A percentile compares a stretch with the other conserved stretches of the same genome.
These are phyloP conservation scores for Heteromyza rotundicornis DNA, from an alignment of 2,888 invertebrate genomes.

Conservation along the genomic window DNA sequence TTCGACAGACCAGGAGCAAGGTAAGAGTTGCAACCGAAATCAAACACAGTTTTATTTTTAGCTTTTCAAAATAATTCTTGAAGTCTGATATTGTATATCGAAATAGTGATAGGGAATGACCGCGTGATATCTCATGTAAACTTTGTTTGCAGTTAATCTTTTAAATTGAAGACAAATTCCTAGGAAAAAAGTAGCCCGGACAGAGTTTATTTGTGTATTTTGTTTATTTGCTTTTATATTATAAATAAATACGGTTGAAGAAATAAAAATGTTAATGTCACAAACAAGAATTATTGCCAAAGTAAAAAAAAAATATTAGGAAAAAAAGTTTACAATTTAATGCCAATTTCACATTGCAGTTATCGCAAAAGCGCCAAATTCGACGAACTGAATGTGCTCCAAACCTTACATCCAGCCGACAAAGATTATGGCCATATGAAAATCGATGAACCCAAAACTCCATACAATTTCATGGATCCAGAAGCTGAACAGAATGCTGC, in stretches of 20 bases:
- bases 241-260: too few relatives aligned
- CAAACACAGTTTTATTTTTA: too few relatives aligned
- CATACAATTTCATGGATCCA: conserved; percentile 72
- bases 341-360: conserved; percentile 33
- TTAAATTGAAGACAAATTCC: too few relatives aligned
- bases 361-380: conserved; percentile 77
- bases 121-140: conserved; percentile 26
- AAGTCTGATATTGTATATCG: too few relatives aligned
- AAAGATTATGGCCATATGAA: conserved; percentile 99
- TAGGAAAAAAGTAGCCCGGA: too few relatives aligned
- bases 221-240: too few relatives aligned
- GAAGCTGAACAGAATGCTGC: conserved; percentile 67
- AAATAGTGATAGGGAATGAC: too few relatives aligned
- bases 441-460: conserved; percentile 97
- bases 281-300: not conserved
- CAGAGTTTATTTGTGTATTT: too few relatives aligned
- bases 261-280: not conserved
- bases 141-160: conserved; percentile 28
- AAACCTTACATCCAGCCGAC: conserved; percentile 95
- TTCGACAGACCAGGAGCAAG: conserved; percentile 73
- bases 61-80: too few relatives aligned
- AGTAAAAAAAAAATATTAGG: too few relatives aligned
- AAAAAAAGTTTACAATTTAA: too few relatives aligned
- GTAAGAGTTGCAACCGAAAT: too few relatives aligned
- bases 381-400: conserved; percentile 98